A percentile compares a stretch with the other conserved stretches of the same genome.
Conservation (phyloP, 2,888 invertebrate species). For the Tyria jacobaeae region DNA sequence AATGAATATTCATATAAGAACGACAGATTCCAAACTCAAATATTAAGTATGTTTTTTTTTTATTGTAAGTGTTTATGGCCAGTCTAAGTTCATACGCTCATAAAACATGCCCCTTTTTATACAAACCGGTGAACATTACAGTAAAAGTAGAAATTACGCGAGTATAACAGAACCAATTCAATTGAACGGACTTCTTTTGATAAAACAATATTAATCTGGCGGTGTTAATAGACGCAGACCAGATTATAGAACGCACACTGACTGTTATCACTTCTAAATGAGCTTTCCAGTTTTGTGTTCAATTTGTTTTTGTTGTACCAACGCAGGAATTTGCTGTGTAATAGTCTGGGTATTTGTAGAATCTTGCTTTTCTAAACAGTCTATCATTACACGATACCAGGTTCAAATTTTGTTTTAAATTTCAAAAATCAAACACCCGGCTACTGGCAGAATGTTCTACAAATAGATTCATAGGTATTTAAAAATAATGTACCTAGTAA, state of each 20-base stretch:
- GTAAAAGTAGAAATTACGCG: not conserved
- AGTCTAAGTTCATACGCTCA: no score
- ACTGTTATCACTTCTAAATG: slow-evolving; percentile 15
- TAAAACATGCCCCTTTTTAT: no score
- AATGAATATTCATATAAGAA: no score
- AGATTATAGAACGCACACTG: slow-evolving; percentile 8
- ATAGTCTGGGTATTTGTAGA: slow-evolving; percentile 13
- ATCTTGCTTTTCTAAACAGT: not conserved
- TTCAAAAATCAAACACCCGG: no score
- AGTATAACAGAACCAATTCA: not conserved
- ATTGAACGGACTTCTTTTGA: not conserved
- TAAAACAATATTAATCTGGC: slow-evolving; percentile 6
- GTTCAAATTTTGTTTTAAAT: not conserved
- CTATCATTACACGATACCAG: not conserved
- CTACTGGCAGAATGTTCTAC: no score
- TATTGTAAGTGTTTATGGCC: no score
- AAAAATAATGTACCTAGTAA: no score
- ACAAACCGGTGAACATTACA: not conserved
- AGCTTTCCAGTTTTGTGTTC: slow-evolving; percentile 5
- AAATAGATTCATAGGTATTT: no score
- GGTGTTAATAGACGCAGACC: slow-evolving; percentile 8
- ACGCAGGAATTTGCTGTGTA: slow-evolving; percentile 3
- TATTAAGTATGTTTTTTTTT: no score
- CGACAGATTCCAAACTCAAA: no score
- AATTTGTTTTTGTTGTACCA: slow-evolving; percentile 11